phyloP scores from a whole-genome alignment of 2,888 invertebrate genomes.

The Coleophora deauratella region DNA sequence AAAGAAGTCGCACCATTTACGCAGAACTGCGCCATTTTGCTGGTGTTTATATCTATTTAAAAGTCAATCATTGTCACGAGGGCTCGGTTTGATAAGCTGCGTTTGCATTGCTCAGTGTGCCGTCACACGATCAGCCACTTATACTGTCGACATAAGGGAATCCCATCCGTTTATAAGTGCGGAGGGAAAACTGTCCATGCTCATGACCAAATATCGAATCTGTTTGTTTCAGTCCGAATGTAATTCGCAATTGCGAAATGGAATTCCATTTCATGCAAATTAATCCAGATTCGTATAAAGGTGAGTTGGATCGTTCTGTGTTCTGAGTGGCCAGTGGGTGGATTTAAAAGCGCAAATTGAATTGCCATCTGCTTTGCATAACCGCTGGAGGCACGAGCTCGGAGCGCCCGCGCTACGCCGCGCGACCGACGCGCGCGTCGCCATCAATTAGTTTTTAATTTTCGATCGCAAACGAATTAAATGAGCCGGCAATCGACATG shows the following conservation, averaged over 20 bases:
- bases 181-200: constrained; percentile 32
- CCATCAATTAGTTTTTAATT: constrained; percentile 68
- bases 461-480: constrained; percentile 53
- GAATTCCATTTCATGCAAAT: constrained; percentile 18
- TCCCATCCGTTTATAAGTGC: constrained; percentile 18
- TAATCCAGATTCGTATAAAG: too few relatives aligned
- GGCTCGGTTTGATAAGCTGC: constrained; percentile 38
- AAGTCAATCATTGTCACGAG: constrained; percentile 60
- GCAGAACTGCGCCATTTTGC: constrained; percentile 34
- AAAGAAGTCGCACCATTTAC: constrained; percentile 21
- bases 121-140: constrained; percentile 44
- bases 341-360: constrained; percentile 54
- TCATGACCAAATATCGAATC: neutral
- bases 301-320: constrained; percentile 7
- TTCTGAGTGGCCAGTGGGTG: constrained; percentile 5
- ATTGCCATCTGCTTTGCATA: constrained; percentile 63
- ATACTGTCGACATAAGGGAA: constrained; percentile 43
- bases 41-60: constrained; percentile 47
- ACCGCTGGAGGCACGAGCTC: constrained; percentile 35
- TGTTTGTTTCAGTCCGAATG: too few relatives aligned
- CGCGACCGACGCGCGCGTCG: constrained; percentile 24
- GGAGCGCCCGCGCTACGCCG: constrained; percentile 15
- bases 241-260: constrained; percentile 17
- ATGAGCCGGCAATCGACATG: constrained; percentile 28
- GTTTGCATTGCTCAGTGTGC: constrained; percentile 50